A percentile compares a stretch with the other conserved stretches of the same genome.
phyloP scores from a whole-genome alignment of 2,888 invertebrate genomes.

The Tribolium freemani region DNA sequence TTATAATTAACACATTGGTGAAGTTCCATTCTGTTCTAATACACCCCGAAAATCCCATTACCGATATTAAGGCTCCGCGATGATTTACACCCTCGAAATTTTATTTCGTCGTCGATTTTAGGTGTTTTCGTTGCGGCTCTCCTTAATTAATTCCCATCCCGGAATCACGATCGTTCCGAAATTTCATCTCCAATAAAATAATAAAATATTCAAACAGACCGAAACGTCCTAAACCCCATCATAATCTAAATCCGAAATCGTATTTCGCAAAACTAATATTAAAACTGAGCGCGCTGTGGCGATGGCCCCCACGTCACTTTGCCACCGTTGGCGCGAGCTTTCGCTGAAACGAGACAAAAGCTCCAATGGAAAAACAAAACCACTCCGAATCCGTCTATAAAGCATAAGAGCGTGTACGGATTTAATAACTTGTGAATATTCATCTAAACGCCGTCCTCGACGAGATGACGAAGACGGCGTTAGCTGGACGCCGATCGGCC shows the following conservation, averaged over 20 bases:
- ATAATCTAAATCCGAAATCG: slow-evolving; percentile 64
- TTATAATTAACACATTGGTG: slow-evolving; percentile 61
- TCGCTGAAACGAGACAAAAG: slow-evolving; percentile 45
- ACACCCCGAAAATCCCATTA: slow-evolving; percentile 34
- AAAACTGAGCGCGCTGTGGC: slow-evolving; percentile 47
- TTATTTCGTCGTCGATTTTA: slow-evolving; percentile 1
- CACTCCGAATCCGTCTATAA: slow-evolving; percentile 53
- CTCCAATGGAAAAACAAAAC: slow-evolving; percentile 42
- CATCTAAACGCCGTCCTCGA: slow-evolving; percentile 61
- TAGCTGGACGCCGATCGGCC: slow-evolving; percentile 46
- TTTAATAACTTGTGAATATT: slow-evolving; percentile 70
- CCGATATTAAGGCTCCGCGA: slow-evolving; percentile 16
- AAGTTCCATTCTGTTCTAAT: slow-evolving; percentile 39
- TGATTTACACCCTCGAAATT: slow-evolving; percentile 16
- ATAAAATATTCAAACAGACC: slow-evolving; percentile 63
- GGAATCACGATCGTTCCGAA: slow-evolving; percentile 9
- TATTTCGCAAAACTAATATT: slow-evolving; percentile 63
- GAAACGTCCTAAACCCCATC: slow-evolving; percentile 58
- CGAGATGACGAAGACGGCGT: slow-evolving; percentile 58
- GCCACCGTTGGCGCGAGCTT: slow-evolving; percentile 3
- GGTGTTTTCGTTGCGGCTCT: slow-evolving; percentile 25
- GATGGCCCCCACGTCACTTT: slow-evolving; percentile 46
- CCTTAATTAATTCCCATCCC: slow-evolving; percentile 9
- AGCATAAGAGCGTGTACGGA: slow-evolving; percentile 67
- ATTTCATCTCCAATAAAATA: slow-evolving; percentile 54